A percentile compares a stretch with the other conserved stretches of the same genome.
Conservation (phyloP, 2,113 vertebrate species). For the Pampusana beccarii region DNA sequence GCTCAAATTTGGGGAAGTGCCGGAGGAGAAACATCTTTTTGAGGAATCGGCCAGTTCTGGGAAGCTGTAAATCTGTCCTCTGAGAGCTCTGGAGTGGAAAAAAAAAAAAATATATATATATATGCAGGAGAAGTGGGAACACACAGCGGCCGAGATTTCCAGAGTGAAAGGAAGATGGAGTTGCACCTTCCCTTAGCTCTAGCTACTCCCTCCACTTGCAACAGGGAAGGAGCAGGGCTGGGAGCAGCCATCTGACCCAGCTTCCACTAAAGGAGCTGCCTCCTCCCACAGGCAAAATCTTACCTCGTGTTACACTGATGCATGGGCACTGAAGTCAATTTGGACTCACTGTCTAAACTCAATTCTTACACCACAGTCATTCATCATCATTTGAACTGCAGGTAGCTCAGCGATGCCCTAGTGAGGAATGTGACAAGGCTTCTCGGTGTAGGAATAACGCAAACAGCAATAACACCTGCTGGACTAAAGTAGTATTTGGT, state of each 20-base stretch:
- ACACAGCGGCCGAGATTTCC: background rate
- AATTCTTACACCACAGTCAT: background rate
- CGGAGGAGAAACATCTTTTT: background rate
- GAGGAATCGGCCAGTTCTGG: background rate
- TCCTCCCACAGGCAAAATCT: background rate
- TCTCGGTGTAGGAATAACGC: background rate
- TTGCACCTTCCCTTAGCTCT: background rate
- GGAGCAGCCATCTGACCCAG: background rate
- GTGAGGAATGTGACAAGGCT: background rate
- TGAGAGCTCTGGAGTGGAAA: background rate
- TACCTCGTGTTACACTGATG: background rate
- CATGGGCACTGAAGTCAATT: background rate
- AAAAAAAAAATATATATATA: too few species aligned
- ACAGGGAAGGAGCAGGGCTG: background rate
- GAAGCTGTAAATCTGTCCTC: background rate
- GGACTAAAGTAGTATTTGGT: background rate
- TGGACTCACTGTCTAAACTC: background rate
- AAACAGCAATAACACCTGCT: background rate
- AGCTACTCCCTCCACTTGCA: background rate
- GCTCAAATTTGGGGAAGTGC: background rate
- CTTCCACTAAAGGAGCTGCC: background rate
- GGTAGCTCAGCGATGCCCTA: background rate
- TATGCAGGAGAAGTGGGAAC: accelerated
- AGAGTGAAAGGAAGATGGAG: background rate
- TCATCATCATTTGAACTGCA: background rate